Base-by-base conservation (phyloP, 2,113 vertebrate genomes). In the Galbula dea region DNA sequence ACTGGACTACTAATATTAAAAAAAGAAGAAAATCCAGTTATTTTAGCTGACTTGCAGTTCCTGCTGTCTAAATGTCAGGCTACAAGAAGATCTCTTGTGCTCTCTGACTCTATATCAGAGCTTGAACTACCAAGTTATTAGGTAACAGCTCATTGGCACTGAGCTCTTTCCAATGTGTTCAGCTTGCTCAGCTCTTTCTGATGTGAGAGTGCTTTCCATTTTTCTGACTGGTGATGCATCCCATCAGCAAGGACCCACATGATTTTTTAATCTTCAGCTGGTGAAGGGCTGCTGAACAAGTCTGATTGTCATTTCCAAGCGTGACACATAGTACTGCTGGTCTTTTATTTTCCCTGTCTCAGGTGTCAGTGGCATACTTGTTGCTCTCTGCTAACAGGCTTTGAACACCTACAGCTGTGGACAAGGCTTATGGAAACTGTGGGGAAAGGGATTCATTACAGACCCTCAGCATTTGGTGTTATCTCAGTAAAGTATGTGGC, bases 231-330 rank as follows among this genome's bases (percentile, higher is more conserved):
- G 57, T 1, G 7, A 69, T 66, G 78, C 93, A 69, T 83, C 69
- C 49, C 54, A 45, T 36, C 79, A 78, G 73, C 54, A 81, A 91
- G 76, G 41, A 45, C 32, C 18, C 57, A 79, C 41, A 32, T 48
- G 12, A 74, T 32, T 68, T 75, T 91, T 74, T 48, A 58, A 59
- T 79, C 69, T 88, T 68, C 41, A 36, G 2, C 26, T 18, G 63
- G 68, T 43, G 71, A 87, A 80, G 79, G 89, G 81, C 72, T 94
- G 81, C 78, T 74, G 92, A 92, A 80, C 52, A 73, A 4, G 37
- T 37, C 22, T 0, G 0, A 58, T 5, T 54, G 58, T 55, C 37
- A 54, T 87, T 86, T 59, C 66, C 57, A 66, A 79, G 59, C 1
- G 2, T 69, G 46, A 82, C 54, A 51, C 54, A 69, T 43, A 84